phyloP scores from a whole-genome alignment of 2,888 invertebrate genomes.

The Scaptomyza tumidula region DNA sequence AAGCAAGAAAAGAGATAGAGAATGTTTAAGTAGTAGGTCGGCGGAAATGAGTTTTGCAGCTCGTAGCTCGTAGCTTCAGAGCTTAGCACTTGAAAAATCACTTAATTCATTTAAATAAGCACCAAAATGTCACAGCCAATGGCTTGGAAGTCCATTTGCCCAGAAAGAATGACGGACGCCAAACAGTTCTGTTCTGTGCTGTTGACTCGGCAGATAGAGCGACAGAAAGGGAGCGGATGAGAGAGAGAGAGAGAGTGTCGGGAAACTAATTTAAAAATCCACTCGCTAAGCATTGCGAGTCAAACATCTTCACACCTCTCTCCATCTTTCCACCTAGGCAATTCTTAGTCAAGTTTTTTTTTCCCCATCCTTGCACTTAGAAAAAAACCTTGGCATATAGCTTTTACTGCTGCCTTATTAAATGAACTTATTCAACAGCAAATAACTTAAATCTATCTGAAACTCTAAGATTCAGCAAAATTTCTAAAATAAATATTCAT shows the following conservation, averaged over 20 bases:
- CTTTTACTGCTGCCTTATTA: too few relatives aligned
- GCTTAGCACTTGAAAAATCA: slow-evolving; percentile 81
- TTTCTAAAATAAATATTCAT: too few relatives aligned
- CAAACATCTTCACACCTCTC: not conserved
- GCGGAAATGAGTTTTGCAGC: slow-evolving; percentile 78
- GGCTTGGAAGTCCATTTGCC: slow-evolving; percentile 62
- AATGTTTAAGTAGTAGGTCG: slow-evolving; percentile 26
- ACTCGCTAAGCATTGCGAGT: slow-evolving; percentile 70
- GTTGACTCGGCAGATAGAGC: slow-evolving; percentile 10
- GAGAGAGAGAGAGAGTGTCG: slow-evolving; percentile 27
- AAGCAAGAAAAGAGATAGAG: slow-evolving; percentile 1
- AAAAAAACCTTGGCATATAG: not conserved
- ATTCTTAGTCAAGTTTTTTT: slow-evolving; percentile 8
- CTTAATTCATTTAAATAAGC: slow-evolving; percentile 82
- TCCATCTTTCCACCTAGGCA: slow-evolving; percentile 12
- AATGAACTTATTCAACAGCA: too few relatives aligned
- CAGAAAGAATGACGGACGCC: slow-evolving; percentile 39
- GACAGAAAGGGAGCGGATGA: not conserved
- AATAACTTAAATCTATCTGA: too few relatives aligned
- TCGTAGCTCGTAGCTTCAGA: slow-evolving; percentile 59
- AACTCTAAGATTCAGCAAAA: too few relatives aligned
- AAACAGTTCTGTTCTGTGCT: slow-evolving; percentile 21
- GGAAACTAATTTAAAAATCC: slow-evolving; percentile 80
- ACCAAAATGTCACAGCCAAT: slow-evolving; percentile 64
- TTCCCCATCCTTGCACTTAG: not conserved